A percentile compares a stretch with the other conserved stretches of the same genome.
These are phyloP conservation scores for Phrynocephalus forsythii DNA, from an alignment of 2,797 vertebrate genomes.

Conservation along the genomic window DNA sequence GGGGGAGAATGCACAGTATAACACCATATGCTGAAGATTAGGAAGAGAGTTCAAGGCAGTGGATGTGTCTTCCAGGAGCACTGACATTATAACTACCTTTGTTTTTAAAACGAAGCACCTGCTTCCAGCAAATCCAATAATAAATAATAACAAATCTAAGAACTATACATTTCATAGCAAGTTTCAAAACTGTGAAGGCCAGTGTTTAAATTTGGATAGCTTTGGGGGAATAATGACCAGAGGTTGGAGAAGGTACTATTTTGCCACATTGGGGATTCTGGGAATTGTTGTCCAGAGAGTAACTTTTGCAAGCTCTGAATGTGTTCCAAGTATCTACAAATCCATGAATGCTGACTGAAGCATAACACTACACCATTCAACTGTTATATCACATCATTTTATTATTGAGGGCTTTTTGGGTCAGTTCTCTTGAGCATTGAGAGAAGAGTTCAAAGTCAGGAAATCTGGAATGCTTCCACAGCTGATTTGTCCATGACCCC, in stretches of 20 bases:
- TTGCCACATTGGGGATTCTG: no score
- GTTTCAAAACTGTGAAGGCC: constrained; percentile 6
- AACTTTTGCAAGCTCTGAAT: no score
- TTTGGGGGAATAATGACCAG: constrained; percentile 17
- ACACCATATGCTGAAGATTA: neutral
- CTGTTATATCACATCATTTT: constrained; percentile 30
- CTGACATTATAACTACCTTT: neutral
- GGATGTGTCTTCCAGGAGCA: neutral
- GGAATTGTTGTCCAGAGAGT: no score
- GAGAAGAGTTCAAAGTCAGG: constrained; percentile 38
- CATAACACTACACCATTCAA: constrained; percentile 14
- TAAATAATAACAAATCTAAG: neutral
- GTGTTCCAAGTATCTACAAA: neutral
- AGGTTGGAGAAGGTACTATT: no score
- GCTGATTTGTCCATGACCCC: constrained; percentile 45
- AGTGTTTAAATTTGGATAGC: neutral
- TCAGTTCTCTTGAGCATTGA: constrained; percentile 22
- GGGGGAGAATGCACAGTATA: neutral
- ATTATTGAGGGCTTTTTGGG: neutral
- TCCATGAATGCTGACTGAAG: constrained; percentile 10
- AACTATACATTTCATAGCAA: neutral
- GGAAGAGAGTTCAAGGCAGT: no score
- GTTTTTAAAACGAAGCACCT: constrained; percentile 6
- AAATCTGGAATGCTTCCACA: constrained; percentile 46
- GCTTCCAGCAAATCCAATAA: neutral